Conservation (phyloP, 2,113 vertebrate species). For the Bubalus kerabau region DNA sequence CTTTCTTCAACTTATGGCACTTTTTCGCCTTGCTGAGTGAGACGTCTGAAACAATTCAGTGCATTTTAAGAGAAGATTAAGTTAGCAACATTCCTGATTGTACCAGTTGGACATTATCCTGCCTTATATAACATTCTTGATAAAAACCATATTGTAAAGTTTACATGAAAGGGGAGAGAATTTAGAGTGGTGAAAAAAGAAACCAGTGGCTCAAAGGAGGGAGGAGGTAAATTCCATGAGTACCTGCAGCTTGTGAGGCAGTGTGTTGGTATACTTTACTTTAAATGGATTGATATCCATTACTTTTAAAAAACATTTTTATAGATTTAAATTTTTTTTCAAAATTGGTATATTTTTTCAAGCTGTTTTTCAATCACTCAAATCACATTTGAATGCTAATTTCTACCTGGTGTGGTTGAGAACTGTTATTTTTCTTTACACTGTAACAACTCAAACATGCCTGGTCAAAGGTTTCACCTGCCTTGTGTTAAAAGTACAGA, state of each 20-base stretch:
- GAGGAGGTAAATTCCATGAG: too few species aligned
- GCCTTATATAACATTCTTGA: not conserved
- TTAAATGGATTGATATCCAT: not conserved
- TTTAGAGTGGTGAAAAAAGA: not conserved
- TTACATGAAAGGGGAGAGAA: not conserved
- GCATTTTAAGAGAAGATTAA: not conserved
- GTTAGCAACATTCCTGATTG: not conserved
- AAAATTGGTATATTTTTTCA: not conserved
- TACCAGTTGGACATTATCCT: not conserved
- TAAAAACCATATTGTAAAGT: not conserved
- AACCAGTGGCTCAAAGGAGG: not conserved
- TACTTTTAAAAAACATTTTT: not conserved
- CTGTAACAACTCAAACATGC: not conserved
- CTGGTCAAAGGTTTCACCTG: not conserved
- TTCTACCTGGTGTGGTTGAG: not conserved
- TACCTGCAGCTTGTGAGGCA: not conserved
- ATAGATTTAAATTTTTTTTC: not conserved
- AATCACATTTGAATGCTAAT: not conserved
- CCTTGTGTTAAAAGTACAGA: not conserved
- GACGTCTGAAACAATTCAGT: not conserved
- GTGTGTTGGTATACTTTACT: not conserved
- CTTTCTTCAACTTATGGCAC: not conserved
- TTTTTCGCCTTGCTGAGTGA: not conserved
- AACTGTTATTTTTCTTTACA: not conserved
- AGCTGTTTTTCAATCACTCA: not conserved